Evolutionary conservation across 2,797 vertebrate species (phyloP).

Genomic region (Aplochiton taeniatus): DNA sequence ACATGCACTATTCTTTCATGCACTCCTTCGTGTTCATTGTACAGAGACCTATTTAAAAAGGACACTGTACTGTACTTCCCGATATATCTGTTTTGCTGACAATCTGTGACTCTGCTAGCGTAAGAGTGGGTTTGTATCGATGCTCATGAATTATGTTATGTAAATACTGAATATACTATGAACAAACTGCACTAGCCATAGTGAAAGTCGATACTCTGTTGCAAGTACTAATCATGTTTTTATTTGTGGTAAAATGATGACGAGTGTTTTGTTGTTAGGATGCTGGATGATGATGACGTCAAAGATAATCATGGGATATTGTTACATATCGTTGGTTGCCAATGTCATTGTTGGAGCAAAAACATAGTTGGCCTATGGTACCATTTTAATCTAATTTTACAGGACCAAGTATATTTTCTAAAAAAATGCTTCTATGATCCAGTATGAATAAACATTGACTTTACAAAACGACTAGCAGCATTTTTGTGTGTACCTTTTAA

Average conservation of each 20-base stretch:
- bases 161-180: conserved; percentile 41
- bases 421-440: conserved; percentile 74
- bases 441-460: conserved; percentile 69
- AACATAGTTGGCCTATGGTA: conserved; percentile 41
- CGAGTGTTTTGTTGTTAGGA: conserved; percentile 61
- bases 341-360: conserved; percentile 13
- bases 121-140: conserved; percentile 61
- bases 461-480: conserved; percentile 40
- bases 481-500: not conserved
- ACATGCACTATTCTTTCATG: conserved; percentile 43
- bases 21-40: conserved; percentile 25
- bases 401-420: conserved; percentile 74
- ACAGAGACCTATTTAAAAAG: conserved; percentile 36
- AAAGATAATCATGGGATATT: conserved; percentile 38
- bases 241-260: conserved; percentile 52
- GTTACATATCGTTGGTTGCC: not conserved
- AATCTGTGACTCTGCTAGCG: conserved; percentile 63
- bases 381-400: conserved; percentile 65
- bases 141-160: conserved; percentile 42
- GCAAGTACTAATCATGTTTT: conserved; percentile 60
- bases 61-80: conserved; percentile 24
- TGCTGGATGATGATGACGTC: conserved; percentile 54
- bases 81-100: conserved; percentile 55
- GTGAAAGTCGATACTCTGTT: conserved; percentile 44
- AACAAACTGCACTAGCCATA: conserved; percentile 63